These are phyloP conservation scores for Clupea harengus DNA, from an alignment of 2,113 vertebrate genomes.

Conservation along the genomic window DNA sequence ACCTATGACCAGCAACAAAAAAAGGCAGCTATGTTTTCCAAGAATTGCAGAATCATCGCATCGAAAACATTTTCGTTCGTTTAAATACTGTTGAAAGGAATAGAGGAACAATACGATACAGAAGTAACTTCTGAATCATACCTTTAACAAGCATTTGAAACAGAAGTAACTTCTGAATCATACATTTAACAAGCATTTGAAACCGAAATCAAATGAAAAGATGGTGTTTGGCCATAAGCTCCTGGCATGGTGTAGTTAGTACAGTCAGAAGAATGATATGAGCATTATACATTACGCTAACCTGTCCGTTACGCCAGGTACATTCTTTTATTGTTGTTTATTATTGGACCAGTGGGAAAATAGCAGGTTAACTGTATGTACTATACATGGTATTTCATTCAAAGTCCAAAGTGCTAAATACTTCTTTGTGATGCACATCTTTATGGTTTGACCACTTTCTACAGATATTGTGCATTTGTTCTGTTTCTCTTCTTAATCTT, in stretches of 20 bases:
- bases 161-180: background rate
- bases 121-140: too few relatives aligned
- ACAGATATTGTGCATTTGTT: conserved; percentile 25
- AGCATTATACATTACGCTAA: background rate
- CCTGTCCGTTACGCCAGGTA: background rate
- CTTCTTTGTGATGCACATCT: conserved; percentile 32
- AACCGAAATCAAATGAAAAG: background rate
- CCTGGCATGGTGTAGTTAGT: background rate
- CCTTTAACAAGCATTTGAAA: background rate
- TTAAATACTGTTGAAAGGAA: background rate
- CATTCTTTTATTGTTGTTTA: conserved; percentile 22
- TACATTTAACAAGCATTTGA: background rate
- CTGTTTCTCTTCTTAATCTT: background rate
- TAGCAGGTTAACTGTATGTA: conserved; percentile 40
- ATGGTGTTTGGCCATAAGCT: background rate
- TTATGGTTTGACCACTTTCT: conserved; percentile 54
- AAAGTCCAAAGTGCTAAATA: conserved; percentile 33
- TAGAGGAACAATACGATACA: background rate
- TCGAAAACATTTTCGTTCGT: background rate
- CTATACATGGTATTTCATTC: conserved; percentile 28
- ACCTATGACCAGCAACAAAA: background rate
- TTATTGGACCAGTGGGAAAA: conserved; percentile 42
- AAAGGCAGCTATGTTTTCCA: background rate
- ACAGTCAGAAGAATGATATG: conserved; percentile 6
- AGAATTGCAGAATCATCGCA: background rate